Base-by-base conservation (phyloP, 2,113 vertebrate genomes). In the Progne subis region DNA sequence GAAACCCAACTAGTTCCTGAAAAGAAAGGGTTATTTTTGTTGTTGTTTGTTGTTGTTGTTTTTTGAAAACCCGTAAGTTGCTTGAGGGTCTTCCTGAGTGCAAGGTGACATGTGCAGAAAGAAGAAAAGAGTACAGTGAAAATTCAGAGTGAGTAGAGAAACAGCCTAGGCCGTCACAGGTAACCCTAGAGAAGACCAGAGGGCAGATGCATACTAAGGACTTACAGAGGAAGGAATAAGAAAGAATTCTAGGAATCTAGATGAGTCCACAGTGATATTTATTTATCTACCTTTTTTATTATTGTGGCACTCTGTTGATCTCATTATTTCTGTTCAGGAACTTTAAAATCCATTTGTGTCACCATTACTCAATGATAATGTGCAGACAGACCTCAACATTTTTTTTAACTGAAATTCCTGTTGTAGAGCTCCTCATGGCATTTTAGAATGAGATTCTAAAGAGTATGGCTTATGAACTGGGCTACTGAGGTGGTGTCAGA, bases 351-450 rank as follows among this genome's bases (percentile, higher is more conserved):
- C 11, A 16, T 4, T 28, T 81, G 8, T 41, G n/a, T 63, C 18
- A 63, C 25, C 3, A 9, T 15, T 75, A 21, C 14, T 43, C 32
- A 53, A 0, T 2, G 4, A 5, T 29, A 74, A 60, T 18, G 0
- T 47, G 8, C 10, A 57, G 41, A 25, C 6, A 84, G 32, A 64
- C 4, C 9, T 69, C 44, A 50, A 49, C 8, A 10, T 25, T 86
- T 57, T 84, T 84, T 69, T 25, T 11, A 63, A 1, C 12, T 2
- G 0, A 63, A 88, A 37, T 52, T 87, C n/a, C 24, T 39, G 6
- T 31, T 12, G 1, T 34, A 70, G 12, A 82, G 12, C 3, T 81
- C 26, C 29, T 63, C 16, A 26, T 25, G 8, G 16, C 5, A n/a
- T 47, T 90, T 84, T 64, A 71, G 69, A 44, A 24, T 50, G 41